These are phyloP conservation scores for Limenitis camilla DNA, from an alignment of 2,888 invertebrate genomes.

Conservation along the genomic window DNA sequence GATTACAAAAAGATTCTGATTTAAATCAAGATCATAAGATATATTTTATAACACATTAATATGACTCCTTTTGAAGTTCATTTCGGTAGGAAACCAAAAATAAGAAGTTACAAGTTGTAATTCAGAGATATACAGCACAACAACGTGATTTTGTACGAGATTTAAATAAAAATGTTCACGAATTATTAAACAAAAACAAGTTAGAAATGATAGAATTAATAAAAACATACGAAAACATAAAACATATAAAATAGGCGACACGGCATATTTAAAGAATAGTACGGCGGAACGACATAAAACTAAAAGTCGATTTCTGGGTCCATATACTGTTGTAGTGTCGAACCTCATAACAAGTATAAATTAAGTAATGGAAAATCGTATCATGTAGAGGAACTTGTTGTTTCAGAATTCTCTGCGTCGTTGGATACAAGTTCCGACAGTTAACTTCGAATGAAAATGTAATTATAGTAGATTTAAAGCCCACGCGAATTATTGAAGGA, in stretches of 20 bases:
- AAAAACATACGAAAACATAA: not conserved
- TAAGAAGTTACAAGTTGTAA: conserved; percentile 11
- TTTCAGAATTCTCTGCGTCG: conserved; percentile 12
- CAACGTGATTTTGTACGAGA: conserved; percentile 10
- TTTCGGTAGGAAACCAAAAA: conserved; percentile 11
- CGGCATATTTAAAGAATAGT: conserved; percentile 14
- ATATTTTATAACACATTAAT: conserved; percentile 11
- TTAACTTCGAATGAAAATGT: conserved; percentile 10
- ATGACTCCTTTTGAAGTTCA: conserved; percentile 2
- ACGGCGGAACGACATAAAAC: conserved; percentile 18
- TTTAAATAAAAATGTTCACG: conserved; percentile 10
- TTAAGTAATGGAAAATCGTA: conserved; percentile 14
- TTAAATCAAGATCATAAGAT: conserved; percentile 10
- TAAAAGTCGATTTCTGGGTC: conserved; percentile 16
- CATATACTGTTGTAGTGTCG: conserved; percentile 8
- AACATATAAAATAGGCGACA: conserved; percentile 12
- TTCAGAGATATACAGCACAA: conserved; percentile 10
- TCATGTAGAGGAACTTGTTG: conserved; percentile 18
- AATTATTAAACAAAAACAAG: conserved; percentile 4
- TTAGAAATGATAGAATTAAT: conserved; percentile 8
- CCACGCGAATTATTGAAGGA: conserved; percentile 11
- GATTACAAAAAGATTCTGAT: conserved; percentile 8
- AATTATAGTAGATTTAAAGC: conserved; percentile 2
- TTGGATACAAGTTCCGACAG: conserved; percentile 14
- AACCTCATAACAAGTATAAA: conserved; percentile 17